These are phyloP conservation scores for Melitaea athalia DNA, from an alignment of 2,888 invertebrate genomes.

Conservation along the genomic window DNA sequence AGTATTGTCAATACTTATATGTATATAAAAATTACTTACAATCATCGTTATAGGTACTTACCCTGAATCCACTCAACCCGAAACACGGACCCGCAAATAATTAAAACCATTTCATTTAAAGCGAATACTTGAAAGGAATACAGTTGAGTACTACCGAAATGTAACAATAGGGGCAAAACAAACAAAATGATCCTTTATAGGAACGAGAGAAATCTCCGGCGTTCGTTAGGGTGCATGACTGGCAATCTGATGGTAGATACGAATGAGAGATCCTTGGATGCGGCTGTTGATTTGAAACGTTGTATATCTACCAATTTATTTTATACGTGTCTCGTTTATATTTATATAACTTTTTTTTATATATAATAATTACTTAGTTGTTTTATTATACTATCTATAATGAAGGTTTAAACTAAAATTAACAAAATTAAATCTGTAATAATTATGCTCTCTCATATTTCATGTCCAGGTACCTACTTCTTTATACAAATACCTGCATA, in stretches of 20 bases:
- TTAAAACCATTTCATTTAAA: constrained; percentile 36
- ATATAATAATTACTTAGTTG: too few relatives aligned
- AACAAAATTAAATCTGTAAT: too few relatives aligned
- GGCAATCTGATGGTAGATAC: constrained; percentile 61
- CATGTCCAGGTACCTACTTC: too few relatives aligned
- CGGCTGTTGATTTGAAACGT: constrained; percentile 36
- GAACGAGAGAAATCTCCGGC: constrained; percentile 54
- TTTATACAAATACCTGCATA: too few relatives aligned
- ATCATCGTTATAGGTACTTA: constrained; percentile 25
- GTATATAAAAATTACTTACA: not conserved
- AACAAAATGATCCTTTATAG: constrained; percentile 54
- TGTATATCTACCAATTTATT: not conserved
- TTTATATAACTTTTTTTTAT: too few relatives aligned
- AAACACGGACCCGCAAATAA: constrained; percentile 31
- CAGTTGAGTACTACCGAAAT: constrained; percentile 61
- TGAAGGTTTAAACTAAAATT: too few relatives aligned
- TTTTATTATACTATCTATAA: too few relatives aligned
- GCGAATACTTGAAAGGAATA: constrained; percentile 50
- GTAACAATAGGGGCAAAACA: constrained; percentile 61
- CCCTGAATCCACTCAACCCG: constrained; percentile 27
- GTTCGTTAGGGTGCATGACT: constrained; percentile 81
- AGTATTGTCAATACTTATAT: too few relatives aligned
- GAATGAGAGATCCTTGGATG: constrained; percentile 47
- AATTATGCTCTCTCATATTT: too few relatives aligned
- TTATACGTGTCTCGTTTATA: too few relatives aligned